These are phyloP conservation scores for Scomber colias DNA, from an alignment of 2,113 vertebrate genomes.

Conservation along the genomic window DNA sequence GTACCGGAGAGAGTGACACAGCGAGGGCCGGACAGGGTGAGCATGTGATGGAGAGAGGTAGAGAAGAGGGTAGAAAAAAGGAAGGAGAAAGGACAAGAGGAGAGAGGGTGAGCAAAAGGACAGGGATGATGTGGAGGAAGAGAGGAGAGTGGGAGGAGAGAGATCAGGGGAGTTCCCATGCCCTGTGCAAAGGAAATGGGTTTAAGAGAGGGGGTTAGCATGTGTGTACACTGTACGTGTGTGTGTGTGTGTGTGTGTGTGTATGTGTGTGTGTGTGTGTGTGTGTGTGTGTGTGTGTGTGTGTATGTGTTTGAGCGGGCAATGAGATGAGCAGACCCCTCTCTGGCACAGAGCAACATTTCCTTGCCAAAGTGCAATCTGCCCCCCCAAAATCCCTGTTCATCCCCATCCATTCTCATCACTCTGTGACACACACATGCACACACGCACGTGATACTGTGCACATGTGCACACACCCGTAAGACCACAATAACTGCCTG, in stretches of 20 bases:
- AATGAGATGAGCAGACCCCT: conserved; percentile 81
- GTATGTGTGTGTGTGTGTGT: conserved; percentile 30
- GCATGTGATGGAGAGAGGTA: conserved; percentile 59
- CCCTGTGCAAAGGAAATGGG: conserved; percentile 86
- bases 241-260: conserved; percentile 29
- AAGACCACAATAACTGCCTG: conserved; percentile 28
- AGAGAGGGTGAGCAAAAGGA: conserved; percentile 74
- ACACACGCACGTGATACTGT: conserved; percentile 10
- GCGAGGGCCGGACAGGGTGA: conserved; percentile 65
- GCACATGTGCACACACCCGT: conserved; percentile 31
- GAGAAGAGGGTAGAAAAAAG: conserved; percentile 38
- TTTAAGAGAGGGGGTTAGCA: conserved; percentile 76
- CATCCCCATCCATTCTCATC: conserved; percentile 63
- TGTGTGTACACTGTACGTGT: conserved; percentile 47
- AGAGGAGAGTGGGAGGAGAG: conserved; percentile 74
- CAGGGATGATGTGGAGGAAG: conserved; percentile 78
- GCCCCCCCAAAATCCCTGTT: conserved; percentile 47
- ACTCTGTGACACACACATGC: conserved; percentile 31
- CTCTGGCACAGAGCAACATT: conserved; percentile 73
- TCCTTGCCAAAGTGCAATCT: conserved; percentile 75
- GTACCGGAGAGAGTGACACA: conserved; percentile 63
- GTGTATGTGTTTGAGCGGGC: conserved; percentile 61
- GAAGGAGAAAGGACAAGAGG: conserved; percentile 52
- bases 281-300: conserved; percentile 49
- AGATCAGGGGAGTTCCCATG: conserved; percentile 86